These are phyloP conservation scores for Stenodema calcarata DNA, from an alignment of 2,888 invertebrate species.

Conservation along the genomic window DNA sequence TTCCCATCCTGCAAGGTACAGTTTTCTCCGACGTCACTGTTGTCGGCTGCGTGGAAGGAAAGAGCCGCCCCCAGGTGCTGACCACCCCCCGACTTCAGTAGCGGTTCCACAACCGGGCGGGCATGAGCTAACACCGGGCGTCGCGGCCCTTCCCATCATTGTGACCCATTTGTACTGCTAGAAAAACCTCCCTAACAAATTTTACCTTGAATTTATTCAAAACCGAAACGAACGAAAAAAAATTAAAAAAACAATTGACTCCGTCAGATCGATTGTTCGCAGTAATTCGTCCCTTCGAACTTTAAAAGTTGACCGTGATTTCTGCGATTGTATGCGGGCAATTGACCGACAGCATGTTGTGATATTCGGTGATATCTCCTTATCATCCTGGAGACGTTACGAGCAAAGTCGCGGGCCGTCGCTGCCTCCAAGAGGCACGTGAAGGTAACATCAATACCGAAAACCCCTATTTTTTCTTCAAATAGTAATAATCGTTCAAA, in stretches of 20 bases:
- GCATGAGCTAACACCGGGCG: conserved; percentile 15
- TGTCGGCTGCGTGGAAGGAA: not conserved
- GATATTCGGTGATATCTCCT: conserved; percentile 20
- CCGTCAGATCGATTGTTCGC: not conserved
- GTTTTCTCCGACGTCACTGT: not conserved
- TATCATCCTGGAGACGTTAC: conserved; percentile 75
- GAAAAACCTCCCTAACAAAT: not conserved
- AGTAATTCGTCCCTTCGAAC: not conserved
- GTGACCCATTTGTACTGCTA: not conserved
- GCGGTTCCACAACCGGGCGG: conserved; percentile 37
- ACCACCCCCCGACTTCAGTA: conserved; percentile 11
- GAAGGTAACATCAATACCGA: conserved; percentile 31
- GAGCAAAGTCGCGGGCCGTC: conserved; percentile 84
- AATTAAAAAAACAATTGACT: not conserved
- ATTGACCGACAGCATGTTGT: not conserved
- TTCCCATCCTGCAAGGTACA: not conserved
- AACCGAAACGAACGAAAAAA: not conserved
- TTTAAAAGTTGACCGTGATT: not conserved
- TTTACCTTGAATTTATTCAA: not conserved
- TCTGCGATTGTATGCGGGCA: not conserved
- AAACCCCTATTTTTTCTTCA: too few relatives aligned
- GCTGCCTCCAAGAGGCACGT: conserved; percentile 64
- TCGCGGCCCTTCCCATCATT: not conserved
- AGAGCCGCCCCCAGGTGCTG: not conserved
- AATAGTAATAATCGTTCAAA: too few relatives aligned